A percentile compares a stretch with the other conserved stretches of the same genome.
Evolutionary conservation across 2,797 vertebrate species (phyloP).

Genomic region (Tenualosa ilisha): DNA sequence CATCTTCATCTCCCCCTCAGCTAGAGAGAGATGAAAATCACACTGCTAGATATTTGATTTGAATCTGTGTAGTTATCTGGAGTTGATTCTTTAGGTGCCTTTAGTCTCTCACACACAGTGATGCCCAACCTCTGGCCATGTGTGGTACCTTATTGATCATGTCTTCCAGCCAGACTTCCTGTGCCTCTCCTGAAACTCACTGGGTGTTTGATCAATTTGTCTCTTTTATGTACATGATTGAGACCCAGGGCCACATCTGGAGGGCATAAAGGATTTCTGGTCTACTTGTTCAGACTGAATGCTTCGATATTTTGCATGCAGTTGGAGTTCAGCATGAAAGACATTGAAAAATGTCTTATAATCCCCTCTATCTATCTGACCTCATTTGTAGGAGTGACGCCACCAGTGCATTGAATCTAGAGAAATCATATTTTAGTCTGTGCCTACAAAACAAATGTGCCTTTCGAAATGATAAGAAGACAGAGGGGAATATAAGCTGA

Average conservation of each 20-base stretch:
- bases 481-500: neutral
- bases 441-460: neutral
- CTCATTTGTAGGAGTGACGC: neutral
- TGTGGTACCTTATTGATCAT: neutral
- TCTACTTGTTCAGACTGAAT: neutral
- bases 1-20: neutral
- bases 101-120: neutral
- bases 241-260: neutral
- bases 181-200: neutral
- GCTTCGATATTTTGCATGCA: neutral
- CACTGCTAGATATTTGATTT: neutral
- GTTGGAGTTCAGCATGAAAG: neutral
- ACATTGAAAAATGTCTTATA: neutral
- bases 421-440: neutral
- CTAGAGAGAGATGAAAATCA: neutral
- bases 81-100: neutral
- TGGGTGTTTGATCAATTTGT: neutral
- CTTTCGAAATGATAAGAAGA: neutral
- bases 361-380: neutral
- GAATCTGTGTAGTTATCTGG: neutral
- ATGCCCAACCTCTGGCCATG: neutral
- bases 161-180: neutral
- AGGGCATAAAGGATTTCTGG: neutral
- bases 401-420: neutral
- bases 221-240: constrained; percentile 9